phyloP scores from a whole-genome alignment of 2,888 invertebrate genomes.

The Caenorhabditis japonica region DNA sequence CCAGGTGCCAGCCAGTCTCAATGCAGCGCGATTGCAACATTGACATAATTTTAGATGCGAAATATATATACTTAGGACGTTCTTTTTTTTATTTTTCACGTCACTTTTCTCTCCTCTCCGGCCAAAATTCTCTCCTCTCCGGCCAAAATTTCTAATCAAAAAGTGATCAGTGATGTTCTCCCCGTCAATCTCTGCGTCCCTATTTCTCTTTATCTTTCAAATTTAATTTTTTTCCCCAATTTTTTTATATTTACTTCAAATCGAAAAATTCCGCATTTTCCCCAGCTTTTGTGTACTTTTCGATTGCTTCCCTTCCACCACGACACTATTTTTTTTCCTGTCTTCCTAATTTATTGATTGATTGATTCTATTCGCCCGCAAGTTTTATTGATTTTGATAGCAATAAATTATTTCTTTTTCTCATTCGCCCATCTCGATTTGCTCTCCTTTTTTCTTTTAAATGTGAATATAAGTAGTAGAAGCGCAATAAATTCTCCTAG shows the following conservation, averaged over 20 bases:
- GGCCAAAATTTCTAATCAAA: too few species aligned
- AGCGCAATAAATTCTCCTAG: slow-evolving; percentile 26
- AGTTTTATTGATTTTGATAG: slow-evolving; percentile 21
- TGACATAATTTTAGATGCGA: too few species aligned
- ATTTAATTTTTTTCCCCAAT: slow-evolving; percentile 18
- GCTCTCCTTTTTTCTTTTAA: background rate
- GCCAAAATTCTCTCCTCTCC: background rate
- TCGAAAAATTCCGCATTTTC: too few species aligned
- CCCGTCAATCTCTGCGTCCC: slow-evolving; percentile 13
- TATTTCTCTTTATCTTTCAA: slow-evolving; percentile 3
- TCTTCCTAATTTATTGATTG: too few species aligned
- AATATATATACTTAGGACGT: too few species aligned
- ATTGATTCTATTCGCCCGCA: too few species aligned
- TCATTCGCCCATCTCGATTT: background rate
- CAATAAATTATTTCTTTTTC: slow-evolving; percentile 51
- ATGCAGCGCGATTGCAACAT: too few species aligned
- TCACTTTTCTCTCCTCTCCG: background rate
- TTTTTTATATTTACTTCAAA: too few species aligned
- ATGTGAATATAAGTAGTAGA: background rate
- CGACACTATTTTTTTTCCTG: background rate
- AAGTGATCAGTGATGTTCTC: slow-evolving; percentile 41
- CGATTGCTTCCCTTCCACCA: background rate
- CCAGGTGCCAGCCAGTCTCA: too few species aligned
- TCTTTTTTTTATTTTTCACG: too few species aligned
- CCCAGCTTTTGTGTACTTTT: background rate